Conservation (phyloP, 2,888 invertebrate species). For the Criorhina ranunculi region DNA sequence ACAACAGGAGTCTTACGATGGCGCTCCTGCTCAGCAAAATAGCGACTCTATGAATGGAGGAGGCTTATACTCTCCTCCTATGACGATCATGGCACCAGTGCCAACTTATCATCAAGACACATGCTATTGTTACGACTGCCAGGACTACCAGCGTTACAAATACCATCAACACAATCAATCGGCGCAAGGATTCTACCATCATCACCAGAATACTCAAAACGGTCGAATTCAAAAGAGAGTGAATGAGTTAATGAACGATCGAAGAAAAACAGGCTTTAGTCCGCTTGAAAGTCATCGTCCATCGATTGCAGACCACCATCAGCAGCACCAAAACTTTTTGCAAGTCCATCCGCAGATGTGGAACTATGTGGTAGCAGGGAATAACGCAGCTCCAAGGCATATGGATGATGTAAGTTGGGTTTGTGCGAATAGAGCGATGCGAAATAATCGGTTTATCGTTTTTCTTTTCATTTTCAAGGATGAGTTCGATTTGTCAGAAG, state of each 20-base stretch:
- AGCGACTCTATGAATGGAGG: conserved; percentile 53
- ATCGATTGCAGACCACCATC: conserved; percentile 56
- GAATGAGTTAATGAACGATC: conserved; percentile 83
- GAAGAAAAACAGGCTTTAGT: conserved; percentile 82
- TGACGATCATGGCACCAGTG: conserved; percentile 78
- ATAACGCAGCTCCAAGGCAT: conserved; percentile 46
- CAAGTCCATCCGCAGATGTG: conserved; percentile 59
- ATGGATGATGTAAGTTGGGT: conserved; percentile 60
- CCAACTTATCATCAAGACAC: conserved; percentile 82
- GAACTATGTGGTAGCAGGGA: conserved; percentile 69
- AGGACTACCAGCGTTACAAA: conserved; percentile 81
- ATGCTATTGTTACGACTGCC: conserved; percentile 84
- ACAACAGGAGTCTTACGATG: conserved; percentile 56
- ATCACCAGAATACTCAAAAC: conserved; percentile 81
- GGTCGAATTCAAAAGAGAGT: conserved; percentile 83
- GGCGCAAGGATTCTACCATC: conserved; percentile 69
- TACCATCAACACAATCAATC: conserved; percentile 78
- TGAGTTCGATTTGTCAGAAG: conserved; percentile 82
- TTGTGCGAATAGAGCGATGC: not conserved
- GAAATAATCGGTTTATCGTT: not conserved
- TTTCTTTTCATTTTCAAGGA: conserved; percentile 76
- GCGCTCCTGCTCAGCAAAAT: conserved; percentile 53
- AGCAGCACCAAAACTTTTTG: conserved; percentile 61
- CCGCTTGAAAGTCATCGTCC: conserved; percentile 81
- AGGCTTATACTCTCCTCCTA: conserved; percentile 77